These are phyloP conservation scores for Geotrupes spiniger DNA, from an alignment of 2,888 invertebrate genomes.

Conservation along the genomic window DNA sequence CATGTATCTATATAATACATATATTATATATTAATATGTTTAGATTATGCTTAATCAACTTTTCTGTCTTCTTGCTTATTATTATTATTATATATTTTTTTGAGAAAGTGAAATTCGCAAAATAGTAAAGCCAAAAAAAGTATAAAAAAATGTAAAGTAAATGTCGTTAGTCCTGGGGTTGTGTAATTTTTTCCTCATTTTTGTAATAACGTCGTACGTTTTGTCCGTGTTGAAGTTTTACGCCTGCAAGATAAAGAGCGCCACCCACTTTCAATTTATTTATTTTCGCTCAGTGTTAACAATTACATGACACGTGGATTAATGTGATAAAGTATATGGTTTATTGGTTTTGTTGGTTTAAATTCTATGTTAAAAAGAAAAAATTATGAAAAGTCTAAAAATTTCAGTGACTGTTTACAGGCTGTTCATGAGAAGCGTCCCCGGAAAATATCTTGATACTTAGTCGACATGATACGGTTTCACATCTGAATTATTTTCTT, in stretches of 20 bases:
- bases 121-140: slow-evolving; percentile 47
- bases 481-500: no score
- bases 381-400: neutral
- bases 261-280: slow-evolving; percentile 20
- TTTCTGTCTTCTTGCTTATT: slow-evolving; percentile 44
- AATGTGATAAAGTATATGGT: slow-evolving; percentile 37
- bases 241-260: no score
- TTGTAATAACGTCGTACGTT: slow-evolving; percentile 9
- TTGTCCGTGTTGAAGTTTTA: slow-evolving; percentile 8
- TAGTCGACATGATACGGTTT: neutral
- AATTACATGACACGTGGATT: slow-evolving; percentile 43
- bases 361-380: slow-evolving; percentile 5
- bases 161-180: slow-evolving; percentile 48
- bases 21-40: slow-evolving; percentile 40
- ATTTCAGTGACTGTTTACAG: slow-evolving; percentile 1
- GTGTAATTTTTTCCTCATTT: slow-evolving; percentile 38
- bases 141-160: slow-evolving; percentile 37
- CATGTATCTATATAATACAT: slow-evolving; percentile 47
- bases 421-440: neutral
- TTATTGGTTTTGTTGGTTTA: slow-evolving; percentile 23
- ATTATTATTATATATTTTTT: slow-evolving; percentile 34
- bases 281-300: slow-evolving; percentile 12
- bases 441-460: neutral
- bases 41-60: slow-evolving; percentile 48
- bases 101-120: slow-evolving; percentile 29